Conservation (phyloP, 2,797 vertebrate species). For the Pangasius macronema region DNA sequence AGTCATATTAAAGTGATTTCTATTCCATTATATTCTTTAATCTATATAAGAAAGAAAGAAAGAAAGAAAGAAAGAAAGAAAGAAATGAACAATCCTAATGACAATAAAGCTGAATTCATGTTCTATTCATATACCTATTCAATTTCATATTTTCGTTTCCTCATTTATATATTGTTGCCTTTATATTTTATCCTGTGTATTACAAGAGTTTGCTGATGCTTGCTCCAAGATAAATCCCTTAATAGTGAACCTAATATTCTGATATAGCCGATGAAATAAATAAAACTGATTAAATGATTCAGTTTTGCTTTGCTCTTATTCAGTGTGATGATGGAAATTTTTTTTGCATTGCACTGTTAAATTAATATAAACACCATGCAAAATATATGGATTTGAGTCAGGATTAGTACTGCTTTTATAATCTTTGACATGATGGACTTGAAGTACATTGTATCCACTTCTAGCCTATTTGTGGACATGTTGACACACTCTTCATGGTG, state of each 20-base stretch:
- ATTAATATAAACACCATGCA: neutral
- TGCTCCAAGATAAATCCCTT: neutral
- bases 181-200: neutral
- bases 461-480: slow-evolving; percentile 28
- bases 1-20: too few species aligned
- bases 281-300: neutral
- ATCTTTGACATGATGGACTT: neutral
- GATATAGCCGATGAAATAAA: neutral
- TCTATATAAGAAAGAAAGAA: too few species aligned
- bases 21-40: too few species aligned
- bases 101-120: neutral
- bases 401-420: neutral
- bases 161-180: neutral
- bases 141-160: neutral
- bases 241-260: neutral
- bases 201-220: neutral
- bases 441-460: neutral
- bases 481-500: neutral
- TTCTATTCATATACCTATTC: neutral
- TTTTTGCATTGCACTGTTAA: neutral
- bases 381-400: neutral
- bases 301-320: neutral
- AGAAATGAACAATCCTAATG: too few species aligned
- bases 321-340: neutral
- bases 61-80: too few species aligned